Conservation (phyloP, 2,113 vertebrate species). For the Spea bombifrons region DNA sequence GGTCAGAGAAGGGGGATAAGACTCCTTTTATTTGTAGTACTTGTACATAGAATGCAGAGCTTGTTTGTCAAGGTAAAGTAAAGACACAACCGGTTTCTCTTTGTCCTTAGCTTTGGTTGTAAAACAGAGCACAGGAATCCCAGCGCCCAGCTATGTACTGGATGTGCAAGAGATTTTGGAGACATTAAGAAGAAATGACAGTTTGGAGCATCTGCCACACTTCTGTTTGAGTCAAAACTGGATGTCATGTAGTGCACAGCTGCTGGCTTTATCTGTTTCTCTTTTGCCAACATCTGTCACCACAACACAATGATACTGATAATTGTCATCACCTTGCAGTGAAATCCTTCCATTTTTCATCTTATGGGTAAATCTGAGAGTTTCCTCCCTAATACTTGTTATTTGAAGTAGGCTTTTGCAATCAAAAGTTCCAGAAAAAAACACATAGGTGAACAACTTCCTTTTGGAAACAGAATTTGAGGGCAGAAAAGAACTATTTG, state of each 20-base stretch:
- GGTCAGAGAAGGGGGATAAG: slow-evolving; percentile 55
- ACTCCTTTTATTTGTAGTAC: slow-evolving; percentile 51
- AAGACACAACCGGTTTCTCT: slow-evolving; percentile 67
- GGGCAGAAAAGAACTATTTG: no score
- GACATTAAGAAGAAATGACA: slow-evolving; percentile 75
- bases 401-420: background rate
- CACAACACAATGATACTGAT: slow-evolving; percentile 75
- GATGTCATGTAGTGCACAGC: slow-evolving; percentile 78
- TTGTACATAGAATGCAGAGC: slow-evolving; percentile 55
- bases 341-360: slow-evolving; percentile 58
- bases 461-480: no score
- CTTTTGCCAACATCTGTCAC: slow-evolving; percentile 88
- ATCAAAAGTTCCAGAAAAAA: background rate
- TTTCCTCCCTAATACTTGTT: no score
- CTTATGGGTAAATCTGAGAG: slow-evolving; percentile 12
- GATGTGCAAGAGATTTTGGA: slow-evolving; percentile 69
- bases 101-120: slow-evolving; percentile 63
- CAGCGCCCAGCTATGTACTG: slow-evolving; percentile 65
- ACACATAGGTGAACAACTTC: background rate
- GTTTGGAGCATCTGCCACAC: slow-evolving; percentile 85
- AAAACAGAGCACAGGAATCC: slow-evolving; percentile 66
- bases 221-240: slow-evolving; percentile 71
- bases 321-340: slow-evolving; percentile 77
- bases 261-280: slow-evolving; percentile 84
- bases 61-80: slow-evolving; percentile 66